phyloP scores from a whole-genome alignment of 2,888 invertebrate genomes.

The Diaperis boleti region DNA sequence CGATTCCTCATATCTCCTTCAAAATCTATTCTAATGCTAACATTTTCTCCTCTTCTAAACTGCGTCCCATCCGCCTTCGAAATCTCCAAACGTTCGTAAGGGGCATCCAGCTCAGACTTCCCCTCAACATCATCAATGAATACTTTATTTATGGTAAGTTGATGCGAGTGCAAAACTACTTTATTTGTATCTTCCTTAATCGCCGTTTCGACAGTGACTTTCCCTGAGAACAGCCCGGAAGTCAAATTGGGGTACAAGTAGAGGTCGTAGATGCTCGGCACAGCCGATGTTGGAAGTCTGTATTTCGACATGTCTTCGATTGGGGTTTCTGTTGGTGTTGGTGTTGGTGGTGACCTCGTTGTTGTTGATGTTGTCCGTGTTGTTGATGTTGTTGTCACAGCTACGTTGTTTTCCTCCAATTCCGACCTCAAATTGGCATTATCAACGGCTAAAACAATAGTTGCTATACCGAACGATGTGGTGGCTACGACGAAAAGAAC shows the following conservation, averaged over 20 bases:
- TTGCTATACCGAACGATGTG: constrained; percentile 68
- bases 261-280: constrained; percentile 77
- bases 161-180: constrained; percentile 74
- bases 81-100: constrained; percentile 56
- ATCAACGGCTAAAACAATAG: constrained; percentile 68
- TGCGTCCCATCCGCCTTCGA: constrained; percentile 47
- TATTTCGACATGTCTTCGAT: constrained; percentile 59
- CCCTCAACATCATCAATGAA: constrained; percentile 53
- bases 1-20: constrained; percentile 74
- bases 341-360: constrained; percentile 1
- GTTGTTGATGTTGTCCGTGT: constrained; percentile 31
- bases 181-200: constrained; percentile 65
- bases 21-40: constrained; percentile 72
- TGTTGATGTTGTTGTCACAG: constrained; percentile 20
- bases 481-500: constrained; percentile 61
- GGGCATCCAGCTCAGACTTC: constrained; percentile 48
- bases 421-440: constrained; percentile 57
- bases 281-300: constrained; percentile 71
- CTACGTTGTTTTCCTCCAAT: constrained; percentile 42
- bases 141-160: constrained; percentile 69
- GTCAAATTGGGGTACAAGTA: constrained; percentile 75
- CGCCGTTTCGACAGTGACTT: constrained; percentile 67
- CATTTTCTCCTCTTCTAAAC: constrained; percentile 57
- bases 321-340: constrained; percentile 29
- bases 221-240: constrained; percentile 70